A percentile compares a stretch with the other conserved stretches of the same genome.
Evolutionary conservation across 2,888 invertebrate species (phyloP).

Genomic region (Ormyrus rosae): DNA sequence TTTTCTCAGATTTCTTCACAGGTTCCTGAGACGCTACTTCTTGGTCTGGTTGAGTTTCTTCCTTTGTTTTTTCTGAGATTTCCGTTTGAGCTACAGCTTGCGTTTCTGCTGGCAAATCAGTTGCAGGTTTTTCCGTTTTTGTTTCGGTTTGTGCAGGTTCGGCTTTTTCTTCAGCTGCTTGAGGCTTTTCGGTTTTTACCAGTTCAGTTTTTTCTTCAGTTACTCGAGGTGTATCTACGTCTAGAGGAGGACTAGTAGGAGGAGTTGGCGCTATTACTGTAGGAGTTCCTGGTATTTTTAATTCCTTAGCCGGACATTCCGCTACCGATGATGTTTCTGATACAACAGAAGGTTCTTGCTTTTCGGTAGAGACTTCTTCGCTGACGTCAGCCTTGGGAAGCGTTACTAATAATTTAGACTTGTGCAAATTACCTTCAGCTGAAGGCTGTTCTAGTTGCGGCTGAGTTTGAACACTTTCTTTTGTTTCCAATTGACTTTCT

Average conservation of each 20-base stretch:
- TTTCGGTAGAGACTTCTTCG: conserved; percentile 56
- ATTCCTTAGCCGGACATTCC: conserved; percentile 63
- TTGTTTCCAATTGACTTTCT: conserved; percentile 54
- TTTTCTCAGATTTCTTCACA: conserved; percentile 54
- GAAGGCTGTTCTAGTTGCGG: conserved; percentile 37
- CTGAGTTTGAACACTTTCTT: conserved; percentile 1
- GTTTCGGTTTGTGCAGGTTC: conserved; percentile 2
- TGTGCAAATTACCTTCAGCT: conserved; percentile 36
- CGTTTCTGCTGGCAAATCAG: neutral
- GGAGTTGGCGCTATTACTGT: conserved; percentile 68
- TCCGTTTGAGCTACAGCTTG: conserved; percentile 28
- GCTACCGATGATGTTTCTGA: neutral
- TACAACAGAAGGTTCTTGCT: conserved; percentile 61
- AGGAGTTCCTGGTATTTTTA: conserved; percentile 66
- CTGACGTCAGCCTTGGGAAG: conserved; percentile 31
- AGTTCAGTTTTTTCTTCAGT: conserved; percentile 6
- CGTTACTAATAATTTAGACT: conserved; percentile 43
- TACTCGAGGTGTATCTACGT: conserved; percentile 15
- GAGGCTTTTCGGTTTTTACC: neutral
- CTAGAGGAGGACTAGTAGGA: conserved; percentile 66
- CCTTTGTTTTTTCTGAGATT: conserved; percentile 46
- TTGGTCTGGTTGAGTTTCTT: conserved; percentile 54
- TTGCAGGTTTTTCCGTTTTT: neutral
- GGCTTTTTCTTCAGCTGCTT: neutral
- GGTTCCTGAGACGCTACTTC: neutral